Conservation (phyloP, 30 jellyfish, hydroid and myxozoan genomes). For the Hydractinia echinata region DNA sequence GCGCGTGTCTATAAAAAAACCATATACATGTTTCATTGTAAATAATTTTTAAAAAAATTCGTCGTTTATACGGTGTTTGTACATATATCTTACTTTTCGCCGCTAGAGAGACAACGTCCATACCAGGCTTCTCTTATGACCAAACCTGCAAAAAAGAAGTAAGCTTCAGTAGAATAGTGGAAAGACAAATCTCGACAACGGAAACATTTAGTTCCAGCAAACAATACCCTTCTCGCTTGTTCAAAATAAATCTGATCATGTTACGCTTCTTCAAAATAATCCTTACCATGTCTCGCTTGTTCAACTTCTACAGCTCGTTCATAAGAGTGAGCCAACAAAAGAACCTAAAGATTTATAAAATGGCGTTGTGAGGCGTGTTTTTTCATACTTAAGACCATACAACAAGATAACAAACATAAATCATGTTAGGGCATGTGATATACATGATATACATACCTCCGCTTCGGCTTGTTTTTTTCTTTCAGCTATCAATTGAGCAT, state of each 20-base stretch:
- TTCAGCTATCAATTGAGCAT: conserved; percentile 57
- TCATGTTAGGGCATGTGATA: background rate
- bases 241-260: conserved; percentile 28
- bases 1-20: too few species aligned
- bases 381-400: background rate
- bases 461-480: conserved; percentile 70
- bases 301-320: conserved; percentile 61
- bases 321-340: conserved; percentile 52
- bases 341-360: conserved; percentile 29
- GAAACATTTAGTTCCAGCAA: background rate
- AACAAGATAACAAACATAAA: background rate
- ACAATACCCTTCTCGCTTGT: background rate
- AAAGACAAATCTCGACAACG: background rate
- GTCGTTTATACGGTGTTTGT: too few species aligned
- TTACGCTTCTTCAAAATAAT: conserved; percentile 32
- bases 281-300: conserved; percentile 49
- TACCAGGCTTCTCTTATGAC: conserved; percentile 83
- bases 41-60: too few species aligned
- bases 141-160: conserved; percentile 44
- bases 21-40: too few species aligned
- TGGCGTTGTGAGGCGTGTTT: background rate
- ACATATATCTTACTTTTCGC: too few species aligned
- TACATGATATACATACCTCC: conserved; percentile 43
- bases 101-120: conserved; percentile 37
- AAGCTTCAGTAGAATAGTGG: background rate